These are phyloP conservation scores for Pangasius djambal DNA, from an alignment of 2,797 vertebrate species.

Conservation along the genomic window DNA sequence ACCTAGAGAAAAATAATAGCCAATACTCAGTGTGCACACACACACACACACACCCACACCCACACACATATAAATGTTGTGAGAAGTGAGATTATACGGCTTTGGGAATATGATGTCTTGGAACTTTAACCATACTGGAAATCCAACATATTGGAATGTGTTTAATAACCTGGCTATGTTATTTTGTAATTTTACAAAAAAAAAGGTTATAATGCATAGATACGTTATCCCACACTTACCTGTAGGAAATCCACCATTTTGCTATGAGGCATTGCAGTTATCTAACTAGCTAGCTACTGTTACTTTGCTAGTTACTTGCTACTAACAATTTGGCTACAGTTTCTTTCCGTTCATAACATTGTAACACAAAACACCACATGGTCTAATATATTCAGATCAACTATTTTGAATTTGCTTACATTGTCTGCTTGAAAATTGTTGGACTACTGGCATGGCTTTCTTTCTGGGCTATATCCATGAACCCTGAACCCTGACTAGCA, in stretches of 20 bases:
- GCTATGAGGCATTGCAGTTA: background rate
- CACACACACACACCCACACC: slow-evolving; percentile 10
- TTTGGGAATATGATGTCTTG: background rate
- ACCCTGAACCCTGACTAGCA: background rate
- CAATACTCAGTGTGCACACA: background rate
- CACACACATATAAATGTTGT: background rate
- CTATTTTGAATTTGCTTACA: background rate
- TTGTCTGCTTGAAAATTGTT: background rate
- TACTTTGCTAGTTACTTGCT: background rate
- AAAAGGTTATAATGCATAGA: background rate
- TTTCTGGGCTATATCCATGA: background rate
- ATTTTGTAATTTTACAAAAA: background rate
- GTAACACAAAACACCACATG: background rate
- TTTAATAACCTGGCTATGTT: background rate
- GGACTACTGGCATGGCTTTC: background rate
- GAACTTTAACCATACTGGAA: background rate
- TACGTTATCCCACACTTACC: background rate
- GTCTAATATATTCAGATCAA: background rate
- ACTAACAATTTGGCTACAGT: background rate
- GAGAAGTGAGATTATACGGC: background rate
- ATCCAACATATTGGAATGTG: background rate
- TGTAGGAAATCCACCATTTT: background rate
- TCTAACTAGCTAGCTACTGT: background rate
- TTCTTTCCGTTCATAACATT: background rate
- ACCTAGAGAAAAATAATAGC: background rate